A percentile compares a stretch with the other conserved stretches of the same genome.
Conservation (phyloP, 2,113 vertebrate genomes). For the Perca fluviatilis region DNA sequence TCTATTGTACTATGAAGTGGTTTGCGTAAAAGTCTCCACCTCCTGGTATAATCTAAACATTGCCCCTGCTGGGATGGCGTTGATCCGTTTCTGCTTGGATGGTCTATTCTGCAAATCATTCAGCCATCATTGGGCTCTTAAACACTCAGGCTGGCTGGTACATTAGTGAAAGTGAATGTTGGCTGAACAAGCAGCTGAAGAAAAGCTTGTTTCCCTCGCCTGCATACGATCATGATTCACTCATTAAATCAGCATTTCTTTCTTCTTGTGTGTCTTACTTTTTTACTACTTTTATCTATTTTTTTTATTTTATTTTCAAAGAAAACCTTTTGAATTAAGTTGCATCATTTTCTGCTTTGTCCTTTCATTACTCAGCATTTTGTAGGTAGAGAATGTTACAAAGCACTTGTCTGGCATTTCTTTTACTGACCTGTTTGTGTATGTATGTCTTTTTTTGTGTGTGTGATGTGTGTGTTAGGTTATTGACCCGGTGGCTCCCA, state of each 20-base stretch:
- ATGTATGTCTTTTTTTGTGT: background rate
- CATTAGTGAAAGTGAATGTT: constrained; percentile 33
- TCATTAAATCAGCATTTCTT: constrained; percentile 20
- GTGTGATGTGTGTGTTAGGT: constrained; percentile 83
- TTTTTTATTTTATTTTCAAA: constrained; percentile 11
- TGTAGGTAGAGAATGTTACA: background rate
- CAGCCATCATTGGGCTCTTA: background rate
- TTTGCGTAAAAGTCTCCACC: background rate
- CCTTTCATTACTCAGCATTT: constrained; percentile 42
- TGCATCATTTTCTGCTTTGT: constrained; percentile 43
- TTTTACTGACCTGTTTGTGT: constrained; percentile 12
- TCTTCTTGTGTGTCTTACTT: constrained; percentile 12
- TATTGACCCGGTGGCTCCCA: constrained; percentile 95
- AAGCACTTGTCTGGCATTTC: background rate
- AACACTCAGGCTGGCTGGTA: constrained; percentile 44
- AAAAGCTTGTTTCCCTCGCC: constrained; percentile 24
- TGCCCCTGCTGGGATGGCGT: background rate
- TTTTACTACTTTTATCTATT: background rate
- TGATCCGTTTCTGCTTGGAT: background rate
- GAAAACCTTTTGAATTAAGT: constrained; percentile 5
- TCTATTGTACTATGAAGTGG: background rate
- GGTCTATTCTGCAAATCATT: background rate
- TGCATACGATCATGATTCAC: constrained; percentile 17
- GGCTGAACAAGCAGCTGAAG: constrained; percentile 32
- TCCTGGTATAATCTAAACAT: background rate